A percentile compares a stretch with the other conserved stretches of the same genome.
phyloP scores from a whole-genome alignment of 2,888 invertebrate species.

The Anaspis maculata region DNA sequence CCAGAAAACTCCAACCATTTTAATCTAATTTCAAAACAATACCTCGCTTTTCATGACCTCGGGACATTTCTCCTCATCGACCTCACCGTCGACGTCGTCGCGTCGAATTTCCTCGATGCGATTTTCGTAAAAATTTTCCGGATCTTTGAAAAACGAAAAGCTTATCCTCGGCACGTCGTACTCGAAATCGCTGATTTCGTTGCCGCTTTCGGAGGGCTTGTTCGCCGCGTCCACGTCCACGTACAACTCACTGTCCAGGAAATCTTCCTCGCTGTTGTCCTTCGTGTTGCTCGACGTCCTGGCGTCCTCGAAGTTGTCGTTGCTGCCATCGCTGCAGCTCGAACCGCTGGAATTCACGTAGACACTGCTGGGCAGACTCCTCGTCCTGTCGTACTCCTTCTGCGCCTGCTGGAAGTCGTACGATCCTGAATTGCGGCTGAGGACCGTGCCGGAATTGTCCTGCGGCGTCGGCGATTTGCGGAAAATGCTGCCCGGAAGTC shows the following conservation, averaged over 20 bases:
- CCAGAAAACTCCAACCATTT: too few species aligned
- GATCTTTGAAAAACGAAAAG: slow-evolving; percentile 37
- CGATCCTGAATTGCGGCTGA: slow-evolving; percentile 30
- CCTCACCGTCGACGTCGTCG: too few species aligned
- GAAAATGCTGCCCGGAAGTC: slow-evolving; percentile 27
- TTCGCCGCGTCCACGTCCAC: slow-evolving; percentile 18
- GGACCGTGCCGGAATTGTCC: slow-evolving; percentile 12
- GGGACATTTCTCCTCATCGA: too few species aligned
- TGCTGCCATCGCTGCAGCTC: slow-evolving; percentile 23
- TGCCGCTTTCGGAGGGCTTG: slow-evolving; percentile 19
- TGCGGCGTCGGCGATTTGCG: slow-evolving; percentile 13
- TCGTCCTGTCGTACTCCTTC: slow-evolving; percentile 26
- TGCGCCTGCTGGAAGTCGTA: slow-evolving; percentile 39
- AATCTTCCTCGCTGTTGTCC: slow-evolving; percentile 15
- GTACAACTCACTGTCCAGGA: slow-evolving; percentile 21
- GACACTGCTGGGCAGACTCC: slow-evolving; percentile 26
- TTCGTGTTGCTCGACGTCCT: slow-evolving; percentile 20
- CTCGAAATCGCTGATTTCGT: slow-evolving; percentile 23
- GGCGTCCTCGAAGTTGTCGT: slow-evolving; percentile 20
- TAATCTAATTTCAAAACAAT: too few species aligned
- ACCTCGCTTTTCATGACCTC: too few species aligned
- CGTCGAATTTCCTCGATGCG: too few species aligned
- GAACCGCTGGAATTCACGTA: slow-evolving; percentile 21
- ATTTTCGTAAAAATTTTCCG: too few species aligned
- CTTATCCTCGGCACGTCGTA: slow-evolving; percentile 41